Conservation (phyloP, 1,140 invertebrate species). For the Octopus sinensis region DNA sequence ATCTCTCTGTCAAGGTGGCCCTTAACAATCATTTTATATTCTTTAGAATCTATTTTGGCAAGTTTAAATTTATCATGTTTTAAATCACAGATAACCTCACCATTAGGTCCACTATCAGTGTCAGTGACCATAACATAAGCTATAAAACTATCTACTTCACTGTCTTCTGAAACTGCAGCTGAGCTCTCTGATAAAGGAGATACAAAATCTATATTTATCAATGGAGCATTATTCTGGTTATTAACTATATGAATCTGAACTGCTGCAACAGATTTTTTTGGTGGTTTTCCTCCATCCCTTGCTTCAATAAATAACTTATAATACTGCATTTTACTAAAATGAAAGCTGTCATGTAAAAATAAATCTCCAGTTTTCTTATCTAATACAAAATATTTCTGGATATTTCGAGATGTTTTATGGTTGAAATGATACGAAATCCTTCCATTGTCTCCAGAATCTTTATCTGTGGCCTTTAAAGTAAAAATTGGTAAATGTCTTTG, state of each 20-base stretch:
- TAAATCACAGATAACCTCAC: slow-evolving; percentile 41
- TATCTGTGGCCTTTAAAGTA: slow-evolving; percentile 32
- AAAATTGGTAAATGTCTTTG: slow-evolving; percentile 29
- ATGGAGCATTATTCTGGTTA: slow-evolving; percentile 32
- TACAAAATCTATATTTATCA: slow-evolving; percentile 35
- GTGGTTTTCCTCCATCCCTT: slow-evolving; percentile 33
- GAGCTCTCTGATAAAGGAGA: slow-evolving; percentile 31
- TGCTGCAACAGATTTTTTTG: slow-evolving; percentile 24
- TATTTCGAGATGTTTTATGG: slow-evolving; percentile 85
- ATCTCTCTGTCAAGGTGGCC: slow-evolving; percentile 33
- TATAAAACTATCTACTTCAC: slow-evolving; percentile 36
- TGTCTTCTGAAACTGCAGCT: slow-evolving; percentile 34
- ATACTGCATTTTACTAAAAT: slow-evolving; percentile 25
- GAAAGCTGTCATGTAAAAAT: slow-evolving; percentile 23
- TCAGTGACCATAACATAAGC: slow-evolving; percentile 48
- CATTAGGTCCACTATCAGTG: slow-evolving; percentile 44
- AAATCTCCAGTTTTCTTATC: slow-evolving; percentile 57
- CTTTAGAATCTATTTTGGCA: slow-evolving; percentile 32
- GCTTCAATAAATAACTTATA: slow-evolving; percentile 36
- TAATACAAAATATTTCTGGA: slow-evolving; percentile 77
- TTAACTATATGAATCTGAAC: slow-evolving; percentile 33
- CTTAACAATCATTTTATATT: slow-evolving; percentile 25
- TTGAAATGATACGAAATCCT: slow-evolving; percentile 66
- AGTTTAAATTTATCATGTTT: slow-evolving; percentile 56
- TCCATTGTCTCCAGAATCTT: slow-evolving; percentile 45